Evolutionary conservation across 2,888 invertebrate species (phyloP).

Genomic region (Archips xylosteana): DNA sequence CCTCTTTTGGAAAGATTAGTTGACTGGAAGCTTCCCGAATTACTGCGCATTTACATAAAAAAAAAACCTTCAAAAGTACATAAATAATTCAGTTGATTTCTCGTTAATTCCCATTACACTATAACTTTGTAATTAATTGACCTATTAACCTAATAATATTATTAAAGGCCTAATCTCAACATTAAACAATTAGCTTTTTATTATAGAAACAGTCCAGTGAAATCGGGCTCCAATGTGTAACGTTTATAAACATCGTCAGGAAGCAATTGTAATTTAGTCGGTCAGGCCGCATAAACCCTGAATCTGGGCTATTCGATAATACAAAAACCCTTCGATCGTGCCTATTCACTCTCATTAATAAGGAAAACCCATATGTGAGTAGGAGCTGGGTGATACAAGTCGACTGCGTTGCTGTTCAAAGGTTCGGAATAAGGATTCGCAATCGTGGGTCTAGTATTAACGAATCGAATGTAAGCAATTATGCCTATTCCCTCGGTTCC

Average conservation of each 20-base stretch:
- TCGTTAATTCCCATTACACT: slow-evolving; percentile 2
- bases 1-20: slow-evolving; percentile 20
- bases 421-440: slow-evolving; percentile 31
- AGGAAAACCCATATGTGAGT: neutral
- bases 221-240: slow-evolving; percentile 56
- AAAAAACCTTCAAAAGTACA: neutral
- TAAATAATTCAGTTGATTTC: slow-evolving; percentile 9
- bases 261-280: slow-evolving; percentile 62
- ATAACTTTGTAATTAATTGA: slow-evolving; percentile 13
- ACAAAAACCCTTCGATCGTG: neutral
- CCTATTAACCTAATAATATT: slow-evolving; percentile 22
- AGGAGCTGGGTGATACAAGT: slow-evolving; percentile 2
- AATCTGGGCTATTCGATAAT: slow-evolving; percentile 16
- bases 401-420: neutral
- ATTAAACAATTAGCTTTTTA: slow-evolving; percentile 37
- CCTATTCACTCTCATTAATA: slow-evolving; percentile 16
- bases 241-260: slow-evolving; percentile 67
- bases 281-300: slow-evolving; percentile 53
- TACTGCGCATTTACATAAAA: neutral
- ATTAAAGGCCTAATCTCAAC: slow-evolving; percentile 33
- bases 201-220: slow-evolving; percentile 45
- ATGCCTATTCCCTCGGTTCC: slow-evolving; percentile 37
- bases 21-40: neutral
- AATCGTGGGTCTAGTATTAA: slow-evolving; percentile 16
- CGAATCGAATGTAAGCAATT: slow-evolving; percentile 39